Conservation (phyloP, 2,113 vertebrate species). For the Bombycilla garrulus region DNA sequence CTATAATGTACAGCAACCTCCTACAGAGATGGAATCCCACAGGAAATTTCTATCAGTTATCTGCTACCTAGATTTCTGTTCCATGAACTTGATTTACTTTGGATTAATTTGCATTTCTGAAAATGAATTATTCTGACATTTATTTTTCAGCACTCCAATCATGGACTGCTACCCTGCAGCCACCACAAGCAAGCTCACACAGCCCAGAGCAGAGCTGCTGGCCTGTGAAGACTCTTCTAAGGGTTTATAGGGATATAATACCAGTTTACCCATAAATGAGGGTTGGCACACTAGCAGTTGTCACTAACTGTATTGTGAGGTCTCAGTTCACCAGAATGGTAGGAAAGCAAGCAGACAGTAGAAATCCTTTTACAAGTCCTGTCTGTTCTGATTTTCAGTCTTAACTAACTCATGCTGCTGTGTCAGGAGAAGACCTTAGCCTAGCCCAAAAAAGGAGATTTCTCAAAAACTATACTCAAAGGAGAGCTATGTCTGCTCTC, state of each 20-base stretch:
- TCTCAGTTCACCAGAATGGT: not conserved
- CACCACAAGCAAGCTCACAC: not conserved
- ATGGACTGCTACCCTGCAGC: not conserved
- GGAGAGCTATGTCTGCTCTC: slow-evolving; percentile 28
- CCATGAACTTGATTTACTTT: not conserved
- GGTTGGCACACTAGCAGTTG: not conserved
- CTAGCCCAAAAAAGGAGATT: slow-evolving; percentile 42
- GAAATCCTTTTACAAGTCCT: not conserved
- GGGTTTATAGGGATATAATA: not conserved
- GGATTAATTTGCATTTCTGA: not conserved
- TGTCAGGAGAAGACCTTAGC: not conserved
- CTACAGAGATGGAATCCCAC: slow-evolving; percentile 15
- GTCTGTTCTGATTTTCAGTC: not conserved
- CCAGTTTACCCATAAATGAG: not conserved
- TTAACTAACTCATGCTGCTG: not conserved
- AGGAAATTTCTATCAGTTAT: slow-evolving; percentile 20
- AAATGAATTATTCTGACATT: not conserved
- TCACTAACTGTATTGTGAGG: not conserved
- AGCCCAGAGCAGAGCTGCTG: not conserved
- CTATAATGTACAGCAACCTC: slow-evolving; percentile 23
- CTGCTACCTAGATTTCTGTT: slow-evolving; percentile 6
- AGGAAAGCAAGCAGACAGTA: not conserved
- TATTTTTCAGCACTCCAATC: slow-evolving; percentile 36
- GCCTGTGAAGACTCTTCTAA: not conserved
- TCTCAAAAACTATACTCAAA: not conserved